A percentile compares a stretch with the other conserved stretches of the same genome.
Evolutionary conservation across 2,113 vertebrate genomes (phyloP).

Genomic region (Brachypteracias leptosomus): DNA sequence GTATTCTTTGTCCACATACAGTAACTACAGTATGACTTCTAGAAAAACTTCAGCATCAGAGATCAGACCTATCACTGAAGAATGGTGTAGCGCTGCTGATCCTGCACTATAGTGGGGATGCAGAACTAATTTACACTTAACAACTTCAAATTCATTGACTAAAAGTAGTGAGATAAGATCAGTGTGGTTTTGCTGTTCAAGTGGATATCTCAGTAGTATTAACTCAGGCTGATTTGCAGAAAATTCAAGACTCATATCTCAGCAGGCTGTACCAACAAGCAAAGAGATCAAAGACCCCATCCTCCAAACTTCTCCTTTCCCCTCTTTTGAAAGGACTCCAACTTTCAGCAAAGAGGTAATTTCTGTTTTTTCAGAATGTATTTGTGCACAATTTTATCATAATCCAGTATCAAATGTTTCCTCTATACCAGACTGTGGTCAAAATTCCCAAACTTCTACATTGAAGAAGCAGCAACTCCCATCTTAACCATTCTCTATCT

Average conservation of each 20-base stretch:
- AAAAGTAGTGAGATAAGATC: not conserved
- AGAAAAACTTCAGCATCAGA: not conserved
- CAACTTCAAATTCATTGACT: not conserved
- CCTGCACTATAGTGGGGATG: not conserved
- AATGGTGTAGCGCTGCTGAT: not conserved
- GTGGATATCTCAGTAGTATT: not conserved
- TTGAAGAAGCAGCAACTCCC: not conserved
- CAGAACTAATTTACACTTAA: not conserved
- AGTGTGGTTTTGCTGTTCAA: not conserved
- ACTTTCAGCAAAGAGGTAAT: not conserved
- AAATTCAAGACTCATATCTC: not conserved
- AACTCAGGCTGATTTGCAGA: not conserved
- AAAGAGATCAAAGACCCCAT: not conserved
- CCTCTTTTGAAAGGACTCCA: not conserved
- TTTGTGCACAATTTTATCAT: not conserved
- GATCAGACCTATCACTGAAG: not conserved
- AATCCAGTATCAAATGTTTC: not conserved
- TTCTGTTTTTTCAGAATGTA: not conserved
- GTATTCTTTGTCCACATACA: not conserved
- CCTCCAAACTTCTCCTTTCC: not conserved
- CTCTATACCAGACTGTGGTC: not conserved
- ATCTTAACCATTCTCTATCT: not conserved
- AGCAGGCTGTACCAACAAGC: not conserved
- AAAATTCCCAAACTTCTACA: not conserved
- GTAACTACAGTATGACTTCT: not conserved